A percentile compares a stretch with the other conserved stretches of the same genome.
These are phyloP conservation scores for Bombus pyrosoma DNA, from an alignment of 1,140 invertebrate genomes.

Conservation along the genomic window DNA sequence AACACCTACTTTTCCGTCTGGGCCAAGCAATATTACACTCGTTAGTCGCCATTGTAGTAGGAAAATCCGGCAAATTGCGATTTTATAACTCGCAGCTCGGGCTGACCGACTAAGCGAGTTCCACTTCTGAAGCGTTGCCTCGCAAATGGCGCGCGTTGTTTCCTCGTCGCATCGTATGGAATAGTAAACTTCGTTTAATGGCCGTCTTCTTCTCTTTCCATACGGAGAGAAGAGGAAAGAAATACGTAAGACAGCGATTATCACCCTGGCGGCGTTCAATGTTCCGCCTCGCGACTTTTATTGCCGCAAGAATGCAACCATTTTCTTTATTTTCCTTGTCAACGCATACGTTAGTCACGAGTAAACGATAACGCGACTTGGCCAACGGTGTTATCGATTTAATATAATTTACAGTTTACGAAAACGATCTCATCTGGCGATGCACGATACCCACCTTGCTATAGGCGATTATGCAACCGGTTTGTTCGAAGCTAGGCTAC, in stretches of 20 bases:
- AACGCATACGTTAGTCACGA: no score
- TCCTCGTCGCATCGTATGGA: conserved; percentile 1
- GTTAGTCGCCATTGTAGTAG: conserved; percentile 31
- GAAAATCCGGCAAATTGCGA: conserved; percentile 32
- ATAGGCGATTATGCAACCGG: background rate
- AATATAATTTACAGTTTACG: background rate
- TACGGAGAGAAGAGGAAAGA: no score
- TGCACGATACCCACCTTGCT: background rate
- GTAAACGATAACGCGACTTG: background rate
- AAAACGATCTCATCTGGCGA: background rate
- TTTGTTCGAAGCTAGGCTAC: background rate
- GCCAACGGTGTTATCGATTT: background rate
- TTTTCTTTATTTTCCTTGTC: background rate
- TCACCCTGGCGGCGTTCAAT: background rate
- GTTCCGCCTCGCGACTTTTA: background rate
- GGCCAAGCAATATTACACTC: conserved; percentile 20
- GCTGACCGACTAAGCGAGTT: conserved; percentile 7
- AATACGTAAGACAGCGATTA: background rate
- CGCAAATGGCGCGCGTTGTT: conserved; percentile 29
- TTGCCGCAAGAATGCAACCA: background rate
- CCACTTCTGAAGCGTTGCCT: background rate
- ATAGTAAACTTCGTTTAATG: conserved; percentile 17
- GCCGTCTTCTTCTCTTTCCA: background rate
- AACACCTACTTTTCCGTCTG: background rate
- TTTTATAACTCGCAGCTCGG: conserved; percentile 30